Base-by-base conservation (phyloP, 2,888 invertebrate genomes). In the Abscondita cerata region DNA sequence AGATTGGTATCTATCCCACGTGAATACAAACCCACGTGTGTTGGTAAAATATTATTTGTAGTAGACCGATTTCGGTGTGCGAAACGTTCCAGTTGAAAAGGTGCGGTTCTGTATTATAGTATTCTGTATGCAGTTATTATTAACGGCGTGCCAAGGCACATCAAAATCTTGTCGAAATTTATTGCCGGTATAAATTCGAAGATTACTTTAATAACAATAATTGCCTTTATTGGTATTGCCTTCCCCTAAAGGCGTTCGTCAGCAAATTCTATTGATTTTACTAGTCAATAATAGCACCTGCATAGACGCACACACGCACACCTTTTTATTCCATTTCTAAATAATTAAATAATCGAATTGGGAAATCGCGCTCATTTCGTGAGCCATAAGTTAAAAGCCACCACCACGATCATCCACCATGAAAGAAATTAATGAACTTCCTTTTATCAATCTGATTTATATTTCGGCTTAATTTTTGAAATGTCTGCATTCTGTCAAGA, bases 401-500 rank as follows among this genome's bases (percentile, higher is more conserved):
- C 13, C 13, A 40, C 13, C 15, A 2, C 4, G 1, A 15, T 13
- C 15, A 3, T 40, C 3, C 13, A 44, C 19, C 3, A 44, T 11
- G 9, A 41, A 16, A 31, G 25, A 59, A 59, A 54, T 50, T 53
- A 59, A 59, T 50, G 59, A 40, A 38, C 48, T 6, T 16, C 53
- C 33, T 50, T 52, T 52, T 52, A 46, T 52, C 58, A 52, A 58
- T 46, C 52, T 52, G 58, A 58, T 58, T 52, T 51, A 57, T 57
- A 1, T 11, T 33, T 15, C 52, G 16, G 36, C 52, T 58, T 58
- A 52, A 58, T 52, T 58, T 47, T 58, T 50, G 56, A 59, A 46
- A 59, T 67, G 74, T 74, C 73, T 74, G 76, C 70, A 71, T 72
- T 72, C 61, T 71, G 73, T 71, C 67, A 65, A 36, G 67, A 70